These are phyloP conservation scores for Ptychobarbus kaznakovi DNA, from an alignment of 2,797 vertebrate species.

Conservation along the genomic window DNA sequence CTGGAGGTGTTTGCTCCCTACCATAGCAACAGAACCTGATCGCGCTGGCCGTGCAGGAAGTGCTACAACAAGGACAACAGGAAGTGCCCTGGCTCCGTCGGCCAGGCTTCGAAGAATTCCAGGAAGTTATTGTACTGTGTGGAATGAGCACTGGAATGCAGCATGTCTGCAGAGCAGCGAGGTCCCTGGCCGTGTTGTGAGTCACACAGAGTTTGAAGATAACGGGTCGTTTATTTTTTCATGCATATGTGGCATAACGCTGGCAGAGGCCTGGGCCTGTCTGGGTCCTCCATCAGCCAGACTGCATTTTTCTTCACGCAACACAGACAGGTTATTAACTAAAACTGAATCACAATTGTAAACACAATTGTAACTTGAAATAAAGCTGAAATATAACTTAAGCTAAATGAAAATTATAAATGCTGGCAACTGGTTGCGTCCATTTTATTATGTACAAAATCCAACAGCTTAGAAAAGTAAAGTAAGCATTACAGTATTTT, in stretches of 20 bases:
- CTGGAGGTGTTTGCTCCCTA: slow-evolving; percentile 77
- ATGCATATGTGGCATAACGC: slow-evolving; percentile 64
- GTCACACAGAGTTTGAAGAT: slow-evolving; percentile 84
- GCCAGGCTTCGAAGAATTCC: slow-evolving; percentile 94
- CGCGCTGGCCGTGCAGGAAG: slow-evolving; percentile 89
- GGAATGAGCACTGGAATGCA: slow-evolving; percentile 90
- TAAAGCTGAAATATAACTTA: not conserved
- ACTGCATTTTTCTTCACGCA: not conserved
- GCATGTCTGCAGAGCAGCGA: slow-evolving; percentile 86
- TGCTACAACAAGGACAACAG: slow-evolving; percentile 96
- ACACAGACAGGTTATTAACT: not conserved
- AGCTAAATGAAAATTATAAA: not conserved
- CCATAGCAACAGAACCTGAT: slow-evolving; percentile 89
- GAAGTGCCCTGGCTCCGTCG: slow-evolving; percentile 97
- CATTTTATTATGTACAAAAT: not conserved
- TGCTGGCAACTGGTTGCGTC: not conserved
- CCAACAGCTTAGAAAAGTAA: not conserved
- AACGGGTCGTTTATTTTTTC: slow-evolving; percentile 76
- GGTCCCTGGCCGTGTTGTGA: slow-evolving; percentile 76
- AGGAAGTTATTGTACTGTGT: slow-evolving; percentile 99
- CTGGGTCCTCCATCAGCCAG: not conserved
- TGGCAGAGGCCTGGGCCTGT: slow-evolving; percentile 55
- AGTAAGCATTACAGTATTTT: not conserved
- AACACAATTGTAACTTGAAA: not conserved
- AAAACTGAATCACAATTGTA: not conserved